Conservation (phyloP, 2,113 vertebrate genomes). For the Gnathonemus echidnorhynchus region DNA sequence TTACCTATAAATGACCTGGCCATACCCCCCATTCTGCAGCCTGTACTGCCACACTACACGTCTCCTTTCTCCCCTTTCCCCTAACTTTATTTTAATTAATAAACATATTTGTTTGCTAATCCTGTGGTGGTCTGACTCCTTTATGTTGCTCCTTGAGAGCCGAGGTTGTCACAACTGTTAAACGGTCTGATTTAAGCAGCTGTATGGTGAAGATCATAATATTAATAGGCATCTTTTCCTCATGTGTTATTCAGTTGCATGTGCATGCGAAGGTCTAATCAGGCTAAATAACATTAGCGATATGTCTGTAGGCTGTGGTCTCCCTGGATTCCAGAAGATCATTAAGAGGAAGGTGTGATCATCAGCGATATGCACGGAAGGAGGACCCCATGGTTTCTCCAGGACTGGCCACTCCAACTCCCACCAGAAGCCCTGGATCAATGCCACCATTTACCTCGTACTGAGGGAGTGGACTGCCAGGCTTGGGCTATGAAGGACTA, state of each 20-base stretch:
- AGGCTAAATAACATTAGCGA: neutral
- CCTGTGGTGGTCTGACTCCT: neutral
- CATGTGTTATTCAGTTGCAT: neutral
- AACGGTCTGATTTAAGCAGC: neutral
- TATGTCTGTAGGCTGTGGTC: neutral
- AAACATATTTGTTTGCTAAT: neutral
- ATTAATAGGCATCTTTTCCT: neutral
- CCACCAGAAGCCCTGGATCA: neutral
- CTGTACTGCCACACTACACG: neutral
- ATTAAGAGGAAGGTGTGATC: neutral
- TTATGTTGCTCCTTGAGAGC: neutral
- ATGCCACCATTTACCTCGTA: neutral
- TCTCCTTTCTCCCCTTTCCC: neutral
- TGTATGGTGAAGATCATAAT: neutral
- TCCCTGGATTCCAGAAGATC: neutral
- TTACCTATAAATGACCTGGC: neutral
- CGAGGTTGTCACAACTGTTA: neutral
- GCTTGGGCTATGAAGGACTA: neutral
- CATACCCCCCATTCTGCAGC: neutral
- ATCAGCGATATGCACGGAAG: neutral
- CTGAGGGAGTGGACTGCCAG: neutral
- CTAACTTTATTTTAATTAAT: neutral
- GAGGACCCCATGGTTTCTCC: neutral
- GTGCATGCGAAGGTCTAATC: neutral
- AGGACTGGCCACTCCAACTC: neutral